Evolutionary conservation across 2,888 invertebrate species (phyloP).

Genomic region (Noctua janthina): DNA sequence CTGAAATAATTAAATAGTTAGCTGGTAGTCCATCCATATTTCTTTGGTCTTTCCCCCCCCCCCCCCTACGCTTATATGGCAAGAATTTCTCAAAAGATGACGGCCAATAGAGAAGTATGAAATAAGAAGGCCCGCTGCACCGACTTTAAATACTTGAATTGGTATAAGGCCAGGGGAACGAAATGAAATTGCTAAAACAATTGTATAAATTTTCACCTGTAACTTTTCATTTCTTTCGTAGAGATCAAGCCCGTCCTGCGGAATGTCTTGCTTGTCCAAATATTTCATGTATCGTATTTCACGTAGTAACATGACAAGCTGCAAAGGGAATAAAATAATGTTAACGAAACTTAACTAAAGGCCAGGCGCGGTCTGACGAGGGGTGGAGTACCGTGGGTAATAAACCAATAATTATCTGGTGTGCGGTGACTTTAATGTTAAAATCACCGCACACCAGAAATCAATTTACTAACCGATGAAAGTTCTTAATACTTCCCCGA

Average conservation of each 20-base stretch:
- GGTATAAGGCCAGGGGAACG: neutral
- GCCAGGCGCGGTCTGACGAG: too few relatives aligned
- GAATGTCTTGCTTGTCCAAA: slow-evolving; percentile 91
- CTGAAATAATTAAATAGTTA: slow-evolving; percentile 71
- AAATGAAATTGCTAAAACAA: neutral
- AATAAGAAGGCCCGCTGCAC: neutral
- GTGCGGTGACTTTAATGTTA: too few relatives aligned
- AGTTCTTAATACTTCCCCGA: too few relatives aligned
- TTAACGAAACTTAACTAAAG: too few relatives aligned
- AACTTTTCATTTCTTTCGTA: slow-evolving; percentile 93
- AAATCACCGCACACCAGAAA: too few relatives aligned
- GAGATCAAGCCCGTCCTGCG: slow-evolving; percentile 91
- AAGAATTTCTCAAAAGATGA: neutral
- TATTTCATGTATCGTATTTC: slow-evolving; percentile 95
- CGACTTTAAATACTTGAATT: neutral
- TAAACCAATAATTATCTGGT: too few relatives aligned
- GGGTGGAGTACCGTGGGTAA: too few relatives aligned
- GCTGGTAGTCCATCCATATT: too few relatives aligned
- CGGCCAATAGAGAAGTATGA: neutral
- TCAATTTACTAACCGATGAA: too few relatives aligned
- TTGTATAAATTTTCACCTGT: slow-evolving; percentile 80
- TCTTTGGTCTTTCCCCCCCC: too few relatives aligned
- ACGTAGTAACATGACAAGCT: slow-evolving; percentile 93
- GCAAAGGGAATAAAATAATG: slow-evolving; percentile 51
- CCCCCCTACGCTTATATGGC: neutral